Evolutionary conservation across 2,888 invertebrate genomes (phyloP), one percentile per base, ranked within the genome.

Genomic region (Magallana nippona): DNA sequence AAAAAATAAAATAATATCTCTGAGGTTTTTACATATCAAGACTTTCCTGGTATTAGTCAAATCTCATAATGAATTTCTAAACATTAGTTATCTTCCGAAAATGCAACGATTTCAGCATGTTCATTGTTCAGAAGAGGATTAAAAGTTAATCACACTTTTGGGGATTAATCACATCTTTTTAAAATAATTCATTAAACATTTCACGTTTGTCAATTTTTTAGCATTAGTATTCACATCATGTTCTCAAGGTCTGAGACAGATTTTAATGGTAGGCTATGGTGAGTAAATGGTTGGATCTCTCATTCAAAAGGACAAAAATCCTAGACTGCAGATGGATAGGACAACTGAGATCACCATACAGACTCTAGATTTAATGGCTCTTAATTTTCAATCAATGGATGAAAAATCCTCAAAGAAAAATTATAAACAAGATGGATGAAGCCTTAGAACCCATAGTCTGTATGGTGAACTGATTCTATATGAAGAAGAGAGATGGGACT

Each of bases 401-500:
- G 44, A 44, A 44, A 44, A 44, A 44, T 44, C 44, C 8, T 44
- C 44, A 44, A 44, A 8, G 44, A 44, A 44, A 44, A 44, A 5
- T 8, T 8, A 44, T 44, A 8, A 44, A 44, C 44, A 3, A 44
- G 44, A 44, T 44, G 44, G 44, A 44, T 44, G 44, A 44, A 44
- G 44, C 44, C 44, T 44, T 44, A 44, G 44, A 44, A 71, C 71
- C 71, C 11, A 11, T 13, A 32, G 71, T 27, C 71, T 27, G 27
- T 27, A 71, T 13, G 15, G 32, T 22, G 22, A 71, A 11, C 8
- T 10, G 3, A 32, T 27, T 44, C 8, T 44, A 32, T 3, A 71
- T 22, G 32, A 11, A 78, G 56, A 58, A 22, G 44, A 71, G 71
- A 82, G 55, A 55, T 22, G 63, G 71, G 88, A 90, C 89, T 89